phyloP scores from a whole-genome alignment of 2,888 invertebrate genomes.

The Nesidiocoris tenuis region DNA sequence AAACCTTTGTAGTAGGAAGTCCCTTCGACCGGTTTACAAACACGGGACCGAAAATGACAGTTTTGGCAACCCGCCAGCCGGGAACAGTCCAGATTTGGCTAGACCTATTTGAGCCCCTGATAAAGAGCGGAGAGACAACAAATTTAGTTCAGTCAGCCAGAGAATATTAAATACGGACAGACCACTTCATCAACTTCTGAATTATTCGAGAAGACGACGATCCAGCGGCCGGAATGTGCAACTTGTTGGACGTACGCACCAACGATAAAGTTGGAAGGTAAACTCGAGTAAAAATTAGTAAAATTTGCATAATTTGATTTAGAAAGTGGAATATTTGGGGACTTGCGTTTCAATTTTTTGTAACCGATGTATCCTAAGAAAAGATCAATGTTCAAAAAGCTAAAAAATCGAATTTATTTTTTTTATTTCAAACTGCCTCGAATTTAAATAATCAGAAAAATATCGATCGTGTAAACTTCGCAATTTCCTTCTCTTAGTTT shows the following conservation, averaged over 20 bases:
- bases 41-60: neutral
- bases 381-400: no score
- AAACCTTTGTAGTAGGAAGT: no score
- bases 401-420: no score
- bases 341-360: no score
- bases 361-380: no score
- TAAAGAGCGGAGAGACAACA: neutral
- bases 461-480: no score
- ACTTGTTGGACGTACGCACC: constrained; percentile 12
- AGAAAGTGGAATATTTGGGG: no score
- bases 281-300: neutral
- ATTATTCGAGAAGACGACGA: no score
- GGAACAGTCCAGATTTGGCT: neutral
- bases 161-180: neutral
- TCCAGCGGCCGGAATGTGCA: constrained; percentile 1
- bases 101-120: neutral
- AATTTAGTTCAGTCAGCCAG: neutral
- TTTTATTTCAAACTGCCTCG: no score
- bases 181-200: no score
- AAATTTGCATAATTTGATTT: neutral
- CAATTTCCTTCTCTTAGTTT: no score
- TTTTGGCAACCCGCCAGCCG: neutral
- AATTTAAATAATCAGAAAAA: no score
- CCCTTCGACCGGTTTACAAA: neutral
- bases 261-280: constrained; percentile 39